A percentile compares a stretch with the other conserved stretches of the same genome.
Evolutionary conservation across 2,888 invertebrate genomes (phyloP).

Genomic region (Drosophila robusta): DNA sequence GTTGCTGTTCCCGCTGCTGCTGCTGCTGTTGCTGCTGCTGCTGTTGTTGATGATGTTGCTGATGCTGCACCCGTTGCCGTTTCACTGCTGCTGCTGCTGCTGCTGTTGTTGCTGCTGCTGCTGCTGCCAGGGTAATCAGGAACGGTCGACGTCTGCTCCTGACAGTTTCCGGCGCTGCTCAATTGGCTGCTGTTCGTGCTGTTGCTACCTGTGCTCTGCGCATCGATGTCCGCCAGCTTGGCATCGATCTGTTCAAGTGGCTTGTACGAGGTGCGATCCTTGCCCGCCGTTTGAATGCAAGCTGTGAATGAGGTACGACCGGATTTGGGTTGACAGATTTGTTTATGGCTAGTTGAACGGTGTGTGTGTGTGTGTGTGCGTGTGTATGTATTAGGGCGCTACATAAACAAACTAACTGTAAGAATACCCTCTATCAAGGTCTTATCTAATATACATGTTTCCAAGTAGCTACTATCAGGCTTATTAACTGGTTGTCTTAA

Average conservation of each 20-base stretch:
- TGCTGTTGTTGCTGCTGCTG: conserved; percentile 39
- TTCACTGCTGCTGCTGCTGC: conserved; percentile 43
- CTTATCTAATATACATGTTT: too few relatives aligned
- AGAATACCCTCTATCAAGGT: too few relatives aligned
- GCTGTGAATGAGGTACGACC: conserved; percentile 85
- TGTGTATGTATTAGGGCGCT: background rate
- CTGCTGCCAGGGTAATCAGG: conserved; percentile 43
- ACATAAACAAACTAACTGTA: background rate
- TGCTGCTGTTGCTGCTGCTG: conserved; percentile 24
- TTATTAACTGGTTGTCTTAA: too few relatives aligned
- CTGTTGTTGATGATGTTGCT: conserved; percentile 14
- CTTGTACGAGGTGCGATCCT: conserved; percentile 88
- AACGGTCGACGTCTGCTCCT: conserved; percentile 42
- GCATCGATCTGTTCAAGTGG: conserved; percentile 87
- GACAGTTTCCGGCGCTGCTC: conserved; percentile 46
- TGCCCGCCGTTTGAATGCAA: conserved; percentile 89
- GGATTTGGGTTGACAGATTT: conserved; percentile 17
- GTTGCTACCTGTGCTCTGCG: conserved; percentile 79
- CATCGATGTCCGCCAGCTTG: conserved; percentile 84
- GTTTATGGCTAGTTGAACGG: conserved; percentile 5
- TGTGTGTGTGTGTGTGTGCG: background rate
- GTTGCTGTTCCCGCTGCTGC: conserved; percentile 12
- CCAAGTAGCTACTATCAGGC: too few relatives aligned
- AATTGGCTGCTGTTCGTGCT: conserved; percentile 55
- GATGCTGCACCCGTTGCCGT: conserved; percentile 17